phyloP scores from a whole-genome alignment of 2,797 vertebrate genomes.

The Anguilla anguilla region DNA sequence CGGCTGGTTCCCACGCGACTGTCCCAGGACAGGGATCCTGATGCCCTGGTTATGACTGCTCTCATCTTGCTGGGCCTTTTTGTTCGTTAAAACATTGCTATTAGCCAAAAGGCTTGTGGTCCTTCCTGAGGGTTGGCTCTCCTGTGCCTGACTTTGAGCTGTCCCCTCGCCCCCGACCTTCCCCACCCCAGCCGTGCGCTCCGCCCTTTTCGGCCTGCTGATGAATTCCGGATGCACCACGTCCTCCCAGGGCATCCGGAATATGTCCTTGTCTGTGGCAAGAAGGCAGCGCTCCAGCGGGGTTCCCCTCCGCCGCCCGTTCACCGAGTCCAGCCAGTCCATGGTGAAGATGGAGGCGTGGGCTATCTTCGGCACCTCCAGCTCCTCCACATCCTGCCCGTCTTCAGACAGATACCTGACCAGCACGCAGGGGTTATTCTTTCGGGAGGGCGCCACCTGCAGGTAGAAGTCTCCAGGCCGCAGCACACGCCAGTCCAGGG shows the following conservation, averaged over 20 bases:
- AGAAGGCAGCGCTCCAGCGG: constrained; percentile 78
- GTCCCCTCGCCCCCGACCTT: neutral
- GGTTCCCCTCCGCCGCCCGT: constrained; percentile 68
- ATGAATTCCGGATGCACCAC: constrained; percentile 82
- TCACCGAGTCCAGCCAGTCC: constrained; percentile 81
- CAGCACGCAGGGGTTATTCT: too few species aligned
- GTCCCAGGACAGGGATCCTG: constrained; percentile 40
- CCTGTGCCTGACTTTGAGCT: neutral
- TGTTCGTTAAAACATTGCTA: neutral
- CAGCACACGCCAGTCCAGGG: constrained; percentile 69
- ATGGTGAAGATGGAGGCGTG: constrained; percentile 77
- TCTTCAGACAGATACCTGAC: constrained; percentile 30
- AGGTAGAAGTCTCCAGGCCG: constrained; percentile 79
- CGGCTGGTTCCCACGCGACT: neutral
- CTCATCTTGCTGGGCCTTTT: constrained; percentile 7
- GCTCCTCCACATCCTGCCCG: constrained; percentile 73
- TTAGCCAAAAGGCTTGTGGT: neutral
- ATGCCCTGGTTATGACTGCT: neutral
- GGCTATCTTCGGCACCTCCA: constrained; percentile 68
- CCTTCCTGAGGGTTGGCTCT: constrained; percentile 31
- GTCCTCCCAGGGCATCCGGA: constrained; percentile 82
- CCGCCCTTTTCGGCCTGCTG: constrained; percentile 56
- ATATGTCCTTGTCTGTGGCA: constrained; percentile 72
- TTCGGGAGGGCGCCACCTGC: constrained; percentile 62
- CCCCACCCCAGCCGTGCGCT: constrained; percentile 29